These are phyloP conservation scores for Zonitis immaculata DNA, from an alignment of 2,888 invertebrate species.

Conservation along the genomic window DNA sequence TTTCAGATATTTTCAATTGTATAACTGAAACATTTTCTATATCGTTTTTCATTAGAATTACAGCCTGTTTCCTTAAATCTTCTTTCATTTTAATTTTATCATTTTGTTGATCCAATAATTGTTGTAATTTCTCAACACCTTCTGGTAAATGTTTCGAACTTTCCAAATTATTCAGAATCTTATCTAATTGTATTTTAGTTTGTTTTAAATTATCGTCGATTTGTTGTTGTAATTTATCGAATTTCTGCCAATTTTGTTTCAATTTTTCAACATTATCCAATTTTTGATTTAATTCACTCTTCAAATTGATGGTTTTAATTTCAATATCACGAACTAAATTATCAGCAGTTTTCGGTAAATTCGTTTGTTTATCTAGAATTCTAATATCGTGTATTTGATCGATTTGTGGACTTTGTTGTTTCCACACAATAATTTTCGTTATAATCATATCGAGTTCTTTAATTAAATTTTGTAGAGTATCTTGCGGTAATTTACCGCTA, in stretches of 20 bases:
- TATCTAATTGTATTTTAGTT: slow-evolving; percentile 55
- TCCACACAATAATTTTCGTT: slow-evolving; percentile 66
- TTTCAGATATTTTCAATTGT: slow-evolving; percentile 71
- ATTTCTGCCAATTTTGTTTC: slow-evolving; percentile 72
- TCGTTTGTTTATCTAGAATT: slow-evolving; percentile 65
- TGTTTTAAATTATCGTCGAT: slow-evolving; percentile 61
- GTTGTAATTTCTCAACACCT: slow-evolving; percentile 53
- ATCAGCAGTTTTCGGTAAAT: slow-evolving; percentile 68
- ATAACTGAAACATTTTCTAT: slow-evolving; percentile 73
- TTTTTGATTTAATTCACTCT: slow-evolving; percentile 63
- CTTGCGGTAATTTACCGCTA: slow-evolving; percentile 65
- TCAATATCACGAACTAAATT: slow-evolving; percentile 69
- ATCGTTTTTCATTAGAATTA: slow-evolving; percentile 75
- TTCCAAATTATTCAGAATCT: slow-evolving; percentile 53
- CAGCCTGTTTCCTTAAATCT: slow-evolving; percentile 72
- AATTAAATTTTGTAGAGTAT: slow-evolving; percentile 65
- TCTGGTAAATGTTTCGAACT: slow-evolving; percentile 50
- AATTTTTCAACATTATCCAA: slow-evolving; percentile 66
- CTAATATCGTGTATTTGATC: slow-evolving; percentile 65
- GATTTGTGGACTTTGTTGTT: slow-evolving; percentile 61
- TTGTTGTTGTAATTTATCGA: slow-evolving; percentile 65
- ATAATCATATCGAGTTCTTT: slow-evolving; percentile 66
- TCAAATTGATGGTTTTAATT: slow-evolving; percentile 62
- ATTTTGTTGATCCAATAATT: slow-evolving; percentile 52
- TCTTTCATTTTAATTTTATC: slow-evolving; percentile 62